Base-by-base conservation (phyloP, 2,888 invertebrate genomes). In the Pyralis farinalis region DNA sequence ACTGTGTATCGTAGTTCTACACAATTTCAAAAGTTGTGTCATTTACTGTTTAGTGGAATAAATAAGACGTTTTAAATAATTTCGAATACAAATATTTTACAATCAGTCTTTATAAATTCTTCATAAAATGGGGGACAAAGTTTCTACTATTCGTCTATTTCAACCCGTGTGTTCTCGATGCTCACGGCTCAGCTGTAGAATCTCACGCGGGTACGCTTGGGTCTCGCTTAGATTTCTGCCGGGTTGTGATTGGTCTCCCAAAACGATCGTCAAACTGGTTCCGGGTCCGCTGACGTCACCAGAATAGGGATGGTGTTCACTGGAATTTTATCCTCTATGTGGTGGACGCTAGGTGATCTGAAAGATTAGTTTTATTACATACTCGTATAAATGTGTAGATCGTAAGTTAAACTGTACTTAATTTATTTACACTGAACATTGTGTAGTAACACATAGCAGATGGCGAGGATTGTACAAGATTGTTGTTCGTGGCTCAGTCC, bases 231-330 rank as follows among this genome's bases (percentile, higher is more conserved):
- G 32, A 8, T n/a, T 31, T 30, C 27, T 40, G 35, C 28, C 38
- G 12, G 3, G 39, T 33, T 12, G 42, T 34, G 39, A 37, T 36
- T 5, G 41, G 16, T 16, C 16, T 16, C 49, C 21, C 43, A 49
- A 28, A 49, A 56, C 22, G 53, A 48, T 1, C 47, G 72, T 84
- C 80, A 84, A 42, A 73, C 76, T n/a, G 70, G 76, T 45, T 75
- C 85, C 9, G 71, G 65, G 37, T 81, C 86, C 9, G 83, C 67
- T 35, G 82, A 75, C 55, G 82, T 87, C 64, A 88, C 86, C 43
- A 88, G 66, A 53, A 87, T 87, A 8, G 86, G 87, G 49, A 85
- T 83, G 25, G 25, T 7, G 7, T 25, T 25, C 44, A 75, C 71
- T 38, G 74, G 71, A 1, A 33, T 7, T 20, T 55, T 54, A 42